Evolutionary conservation across 1,140 invertebrate species (phyloP), one percentile per base, ranked within the genome.

Genomic region (Achroia grisella): DNA sequence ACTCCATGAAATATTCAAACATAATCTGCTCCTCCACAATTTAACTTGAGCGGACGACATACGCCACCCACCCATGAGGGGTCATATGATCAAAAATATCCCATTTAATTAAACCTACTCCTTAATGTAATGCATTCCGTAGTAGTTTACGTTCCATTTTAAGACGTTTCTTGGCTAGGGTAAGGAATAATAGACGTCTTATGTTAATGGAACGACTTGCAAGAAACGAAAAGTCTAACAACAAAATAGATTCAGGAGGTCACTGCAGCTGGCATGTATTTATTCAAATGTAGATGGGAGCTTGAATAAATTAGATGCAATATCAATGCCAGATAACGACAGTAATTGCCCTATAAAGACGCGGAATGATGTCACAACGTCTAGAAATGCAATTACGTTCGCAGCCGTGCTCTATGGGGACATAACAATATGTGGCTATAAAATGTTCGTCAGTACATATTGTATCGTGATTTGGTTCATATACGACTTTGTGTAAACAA

Each of bases 301-400:
- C 63, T 71, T 68, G 75, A 76, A 78, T 78, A 75, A 77, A 79
- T 78, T 68, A 78, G 67, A 81, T 81, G 77, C 77, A 74, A 76
- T 79, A 83, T 81, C 75, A 79, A 81, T 79, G 77, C 75, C 71
- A 79, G 77, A 81, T 81, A 84, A 84, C 64, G 63, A 46, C 62
- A 60, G 73, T 76, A 84, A 78, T 81, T 78, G 75, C 71, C 64
- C 76, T 78, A 78, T 80, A 80, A 84, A 84, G 75, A 72, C 62
- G 67, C 60, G 62, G 54, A 77, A 80, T 66, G 76, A 80, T 77
- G 70, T 76, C 71, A 70, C 66, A 67, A 64, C 70, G 73, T 66
- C 64, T 76, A 76, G 75, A 74, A 68, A 72, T 70, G 72, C 72
- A 76, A 80, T 81, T 76, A 79, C 62, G 59, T 65, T 50, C 57